Conservation (phyloP, 2,113 vertebrate genomes). For the Actenoides hombroni region DNA sequence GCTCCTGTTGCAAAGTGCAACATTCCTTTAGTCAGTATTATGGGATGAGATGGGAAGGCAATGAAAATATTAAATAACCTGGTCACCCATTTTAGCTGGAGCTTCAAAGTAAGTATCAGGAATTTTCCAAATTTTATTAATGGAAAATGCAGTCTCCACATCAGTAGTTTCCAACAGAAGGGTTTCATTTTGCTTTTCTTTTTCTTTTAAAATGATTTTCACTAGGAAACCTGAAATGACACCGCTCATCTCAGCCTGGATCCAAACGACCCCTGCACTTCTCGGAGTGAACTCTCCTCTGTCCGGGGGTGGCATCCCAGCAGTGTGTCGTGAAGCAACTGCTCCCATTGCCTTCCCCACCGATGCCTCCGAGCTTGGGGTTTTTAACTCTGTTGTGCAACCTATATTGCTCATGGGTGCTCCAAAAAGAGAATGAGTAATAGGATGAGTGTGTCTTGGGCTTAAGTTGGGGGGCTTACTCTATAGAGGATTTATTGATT, state of each 20-base stretch:
- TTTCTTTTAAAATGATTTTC: not conserved
- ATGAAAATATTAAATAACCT: not conserved
- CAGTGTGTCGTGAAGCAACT: not conserved
- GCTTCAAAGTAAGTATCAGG: not conserved
- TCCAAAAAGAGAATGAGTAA: not conserved
- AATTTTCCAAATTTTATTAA: not conserved
- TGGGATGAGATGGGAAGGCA: not conserved
- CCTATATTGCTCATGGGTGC: not conserved
- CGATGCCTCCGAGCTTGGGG: not conserved
- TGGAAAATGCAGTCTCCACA: not conserved
- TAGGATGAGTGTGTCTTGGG: not conserved
- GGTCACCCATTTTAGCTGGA: not conserved
- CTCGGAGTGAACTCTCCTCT: not conserved
- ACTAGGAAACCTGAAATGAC: not conserved
- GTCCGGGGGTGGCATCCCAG: not conserved
- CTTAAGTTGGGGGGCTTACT: not conserved
- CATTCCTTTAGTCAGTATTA: not conserved
- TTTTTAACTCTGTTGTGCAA: not conserved
- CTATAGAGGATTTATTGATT: not conserved
- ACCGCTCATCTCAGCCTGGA: not conserved
- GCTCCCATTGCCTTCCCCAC: not conserved
- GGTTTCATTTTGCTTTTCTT: not conserved
- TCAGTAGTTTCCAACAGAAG: not conserved
- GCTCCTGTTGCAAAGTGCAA: not conserved
- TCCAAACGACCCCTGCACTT: not conserved